phyloP scores from a whole-genome alignment of 2,888 invertebrate genomes.

The Aproaerema taeniolella region DNA sequence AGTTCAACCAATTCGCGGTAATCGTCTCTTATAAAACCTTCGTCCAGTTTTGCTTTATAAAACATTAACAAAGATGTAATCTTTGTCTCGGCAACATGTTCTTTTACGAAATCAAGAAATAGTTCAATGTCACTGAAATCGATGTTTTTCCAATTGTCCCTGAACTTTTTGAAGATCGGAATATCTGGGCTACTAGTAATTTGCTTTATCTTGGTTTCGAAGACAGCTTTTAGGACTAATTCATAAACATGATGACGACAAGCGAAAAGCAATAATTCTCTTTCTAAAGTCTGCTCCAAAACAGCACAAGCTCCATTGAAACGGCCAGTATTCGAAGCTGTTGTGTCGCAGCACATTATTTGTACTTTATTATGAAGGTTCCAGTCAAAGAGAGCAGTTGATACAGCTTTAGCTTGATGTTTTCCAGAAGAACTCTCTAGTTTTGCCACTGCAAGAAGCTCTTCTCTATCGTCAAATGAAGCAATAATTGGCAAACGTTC shows the following conservation, averaged over 20 bases:
- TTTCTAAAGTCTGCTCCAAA: slow-evolving; percentile 13
- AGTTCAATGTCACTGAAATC: background rate
- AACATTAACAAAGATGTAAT: slow-evolving; percentile 3
- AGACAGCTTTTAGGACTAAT: slow-evolving; percentile 15
- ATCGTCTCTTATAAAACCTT: slow-evolving; percentile 8
- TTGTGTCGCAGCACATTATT: slow-evolving; percentile 19
- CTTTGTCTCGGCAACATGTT: background rate
- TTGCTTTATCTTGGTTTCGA: slow-evolving; percentile 14
- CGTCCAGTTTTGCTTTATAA: slow-evolving; percentile 3
- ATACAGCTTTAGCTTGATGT: slow-evolving; percentile 18
- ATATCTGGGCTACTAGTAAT: slow-evolving; percentile 12
- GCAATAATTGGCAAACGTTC: slow-evolving; percentile 41
- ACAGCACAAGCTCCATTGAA: slow-evolving; percentile 17
- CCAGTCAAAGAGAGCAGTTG: slow-evolving; percentile 18
- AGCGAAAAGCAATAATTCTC: slow-evolving; percentile 16
- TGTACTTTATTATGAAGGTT: slow-evolving; percentile 19
- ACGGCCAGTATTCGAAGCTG: slow-evolving; percentile 17
- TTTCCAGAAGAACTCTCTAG: slow-evolving; percentile 16
- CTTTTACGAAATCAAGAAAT: background rate
- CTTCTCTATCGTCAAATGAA: slow-evolving; percentile 22
- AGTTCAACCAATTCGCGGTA: slow-evolving; percentile 12
- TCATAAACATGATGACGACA: slow-evolving; percentile 19
- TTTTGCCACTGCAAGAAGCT: slow-evolving; percentile 21
- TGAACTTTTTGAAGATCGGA: slow-evolving; percentile 14
- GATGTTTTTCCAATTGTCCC: slow-evolving; percentile 13